Conservation (phyloP, 2,113 vertebrate genomes). For the Columbina picui region DNA sequence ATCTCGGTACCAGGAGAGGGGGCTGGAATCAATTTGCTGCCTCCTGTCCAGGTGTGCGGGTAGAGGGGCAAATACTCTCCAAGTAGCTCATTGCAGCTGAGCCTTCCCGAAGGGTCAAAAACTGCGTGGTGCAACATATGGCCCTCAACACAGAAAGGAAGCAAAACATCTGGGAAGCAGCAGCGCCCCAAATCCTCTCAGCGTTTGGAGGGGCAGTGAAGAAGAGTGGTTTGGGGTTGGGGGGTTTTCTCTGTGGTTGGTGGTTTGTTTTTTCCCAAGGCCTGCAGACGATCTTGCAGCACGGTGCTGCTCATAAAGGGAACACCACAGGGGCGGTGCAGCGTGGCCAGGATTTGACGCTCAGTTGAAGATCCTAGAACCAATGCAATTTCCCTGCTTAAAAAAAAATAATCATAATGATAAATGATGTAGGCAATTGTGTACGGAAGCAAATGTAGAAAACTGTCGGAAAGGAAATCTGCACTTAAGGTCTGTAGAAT, state of each 20-base stretch:
- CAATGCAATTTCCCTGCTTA: not conserved
- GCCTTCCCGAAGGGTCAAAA: not conserved
- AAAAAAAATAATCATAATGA: not conserved
- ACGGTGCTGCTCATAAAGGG: not conserved
- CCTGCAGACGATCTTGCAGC: too few relatives aligned
- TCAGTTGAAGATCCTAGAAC: not conserved
- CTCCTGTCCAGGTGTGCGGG: not conserved
- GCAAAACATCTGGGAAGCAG: not conserved
- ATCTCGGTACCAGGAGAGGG: not conserved
- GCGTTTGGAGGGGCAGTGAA: not conserved
- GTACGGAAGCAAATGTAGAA: not conserved
- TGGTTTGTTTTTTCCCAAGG: not conserved
- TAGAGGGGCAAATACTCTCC: not conserved
- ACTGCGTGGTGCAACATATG: not conserved
- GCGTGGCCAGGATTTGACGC: not conserved
- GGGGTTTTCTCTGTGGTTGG: not conserved
- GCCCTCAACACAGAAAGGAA: not conserved
- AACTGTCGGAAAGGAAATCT: not conserved
- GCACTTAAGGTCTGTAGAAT: not conserved
- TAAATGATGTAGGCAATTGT: not conserved
- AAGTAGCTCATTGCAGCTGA: not conserved
- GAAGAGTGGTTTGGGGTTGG: not conserved
- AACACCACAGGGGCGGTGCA: not conserved
- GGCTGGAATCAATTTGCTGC: rapidly evolving
- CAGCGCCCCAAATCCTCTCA: not conserved